These are phyloP conservation scores for Harpalus rufipes DNA, from an alignment of 2,888 invertebrate genomes.

Conservation along the genomic window DNA sequence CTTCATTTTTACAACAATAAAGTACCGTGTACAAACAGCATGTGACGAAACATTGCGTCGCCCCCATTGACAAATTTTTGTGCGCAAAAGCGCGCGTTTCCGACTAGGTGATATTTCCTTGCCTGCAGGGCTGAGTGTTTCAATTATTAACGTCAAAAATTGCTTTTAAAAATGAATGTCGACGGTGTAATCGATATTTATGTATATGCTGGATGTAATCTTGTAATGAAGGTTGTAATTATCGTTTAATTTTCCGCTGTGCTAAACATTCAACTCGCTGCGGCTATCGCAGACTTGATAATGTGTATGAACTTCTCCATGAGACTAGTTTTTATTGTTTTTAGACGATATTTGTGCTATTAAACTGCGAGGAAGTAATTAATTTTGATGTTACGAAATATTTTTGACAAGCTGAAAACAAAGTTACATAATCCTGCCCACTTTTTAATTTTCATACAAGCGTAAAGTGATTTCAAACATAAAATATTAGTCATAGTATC, in stretches of 20 bases:
- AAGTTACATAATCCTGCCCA: slow-evolving; percentile 33
- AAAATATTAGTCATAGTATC: slow-evolving; percentile 18
- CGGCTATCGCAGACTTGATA: slow-evolving; percentile 24
- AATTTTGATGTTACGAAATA: slow-evolving; percentile 31
- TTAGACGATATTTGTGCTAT: slow-evolving; percentile 37
- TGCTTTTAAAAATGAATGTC: slow-evolving; percentile 44
- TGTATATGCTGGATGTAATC: slow-evolving; percentile 33
- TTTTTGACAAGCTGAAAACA: slow-evolving; percentile 27
- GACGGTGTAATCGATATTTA: slow-evolving; percentile 30
- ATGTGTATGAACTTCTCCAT: background rate
- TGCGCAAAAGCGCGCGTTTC: slow-evolving; percentile 35
- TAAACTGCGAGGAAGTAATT: slow-evolving; percentile 39
- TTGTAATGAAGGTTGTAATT: slow-evolving; percentile 45
- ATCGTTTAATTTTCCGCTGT: slow-evolving; percentile 51
- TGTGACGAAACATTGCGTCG: slow-evolving; percentile 5
- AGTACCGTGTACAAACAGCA: background rate
- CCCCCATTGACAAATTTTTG: slow-evolving; percentile 2
- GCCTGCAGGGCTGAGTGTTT: slow-evolving; percentile 10
- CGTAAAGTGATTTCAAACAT: slow-evolving; percentile 5
- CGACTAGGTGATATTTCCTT: slow-evolving; percentile 37
- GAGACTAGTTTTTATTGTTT: slow-evolving; percentile 28
- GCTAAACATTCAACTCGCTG: slow-evolving; percentile 27
- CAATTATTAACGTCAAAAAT: slow-evolving; percentile 38
- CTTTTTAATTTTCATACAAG: slow-evolving; percentile 19
- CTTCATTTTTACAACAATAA: background rate